These are phyloP conservation scores for Iphiclides podalirius DNA, from an alignment of 2,888 invertebrate genomes.

Conservation along the genomic window DNA sequence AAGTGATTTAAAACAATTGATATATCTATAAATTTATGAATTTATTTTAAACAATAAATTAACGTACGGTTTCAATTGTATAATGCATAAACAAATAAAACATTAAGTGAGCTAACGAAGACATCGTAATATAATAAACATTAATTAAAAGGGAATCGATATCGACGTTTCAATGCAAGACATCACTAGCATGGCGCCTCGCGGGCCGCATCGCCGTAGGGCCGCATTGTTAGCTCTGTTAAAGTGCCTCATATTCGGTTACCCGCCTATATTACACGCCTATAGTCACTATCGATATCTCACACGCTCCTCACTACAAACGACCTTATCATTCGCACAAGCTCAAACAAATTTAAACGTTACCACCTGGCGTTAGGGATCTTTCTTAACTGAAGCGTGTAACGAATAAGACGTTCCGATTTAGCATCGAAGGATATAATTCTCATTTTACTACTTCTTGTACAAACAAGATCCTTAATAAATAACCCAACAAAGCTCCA, in stretches of 20 bases:
- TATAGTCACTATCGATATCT: slow-evolving; percentile 67
- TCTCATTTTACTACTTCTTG: slow-evolving; percentile 71
- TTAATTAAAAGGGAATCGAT: slow-evolving; percentile 24
- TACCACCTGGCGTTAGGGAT: slow-evolving; percentile 25
- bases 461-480: slow-evolving; percentile 64
- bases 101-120: too few relatives aligned
- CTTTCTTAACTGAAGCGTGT: slow-evolving; percentile 27
- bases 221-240: slow-evolving; percentile 66
- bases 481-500: slow-evolving; percentile 67
- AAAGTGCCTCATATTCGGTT: slow-evolving; percentile 77
- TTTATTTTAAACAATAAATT: too few relatives aligned
- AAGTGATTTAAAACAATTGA: too few relatives aligned
- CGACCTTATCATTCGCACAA: slow-evolving; percentile 40
- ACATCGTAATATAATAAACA: too few relatives aligned
- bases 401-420: slow-evolving; percentile 30
- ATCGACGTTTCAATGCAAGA: slow-evolving; percentile 14
- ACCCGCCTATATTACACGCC: slow-evolving; percentile 66
- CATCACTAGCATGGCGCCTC: slow-evolving; percentile 67
- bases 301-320: slow-evolving; percentile 29
- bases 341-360: slow-evolving; percentile 30
- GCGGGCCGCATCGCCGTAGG: slow-evolving; percentile 60
- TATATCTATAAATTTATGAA: too few relatives aligned
- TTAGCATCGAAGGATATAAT: slow-evolving; percentile 55
- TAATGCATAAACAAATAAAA: too few relatives aligned
- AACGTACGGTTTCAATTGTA: too few relatives aligned